Evolutionary conservation across 2,797 vertebrate genomes (phyloP).

Genomic region (Ammospiza maritima): DNA sequence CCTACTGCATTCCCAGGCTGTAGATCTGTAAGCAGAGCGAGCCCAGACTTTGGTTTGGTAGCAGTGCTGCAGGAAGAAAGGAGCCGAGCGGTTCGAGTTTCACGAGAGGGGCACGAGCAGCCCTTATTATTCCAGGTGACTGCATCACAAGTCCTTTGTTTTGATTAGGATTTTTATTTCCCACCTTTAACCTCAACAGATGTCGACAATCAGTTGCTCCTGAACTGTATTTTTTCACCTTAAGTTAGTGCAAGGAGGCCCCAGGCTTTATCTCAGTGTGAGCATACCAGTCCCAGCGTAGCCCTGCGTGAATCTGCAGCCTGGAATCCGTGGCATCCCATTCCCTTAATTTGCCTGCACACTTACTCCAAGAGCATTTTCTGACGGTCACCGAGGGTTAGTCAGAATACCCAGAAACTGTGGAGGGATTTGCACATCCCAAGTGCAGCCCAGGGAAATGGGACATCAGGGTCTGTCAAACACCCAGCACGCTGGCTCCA

Average conservation of each 20-base stretch:
- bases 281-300: not conserved
- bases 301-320: conserved; percentile 19
- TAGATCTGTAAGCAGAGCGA: accelerated
- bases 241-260: not conserved
- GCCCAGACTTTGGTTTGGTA: not conserved
- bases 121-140: conserved; percentile 59
- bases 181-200: conserved; percentile 50
- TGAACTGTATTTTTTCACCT: not conserved
- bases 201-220: not conserved
- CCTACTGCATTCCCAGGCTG: not conserved
- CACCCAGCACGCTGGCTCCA: accelerated
- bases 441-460: not conserved
- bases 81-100: not conserved
- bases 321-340: conserved; percentile 47
- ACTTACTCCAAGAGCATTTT: not conserved
- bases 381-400: not conserved
- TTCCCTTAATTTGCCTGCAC: not conserved
- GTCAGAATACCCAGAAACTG: not conserved
- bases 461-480: not conserved
- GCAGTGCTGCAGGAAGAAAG: not conserved
- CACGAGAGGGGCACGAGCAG: not conserved
- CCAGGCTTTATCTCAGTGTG: conserved; percentile 30
- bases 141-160: conserved; percentile 29
- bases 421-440: not conserved
- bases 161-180: conserved; percentile 23